Conservation (phyloP, 2,113 vertebrate genomes). For the Pygoscelis antarcticus region DNA sequence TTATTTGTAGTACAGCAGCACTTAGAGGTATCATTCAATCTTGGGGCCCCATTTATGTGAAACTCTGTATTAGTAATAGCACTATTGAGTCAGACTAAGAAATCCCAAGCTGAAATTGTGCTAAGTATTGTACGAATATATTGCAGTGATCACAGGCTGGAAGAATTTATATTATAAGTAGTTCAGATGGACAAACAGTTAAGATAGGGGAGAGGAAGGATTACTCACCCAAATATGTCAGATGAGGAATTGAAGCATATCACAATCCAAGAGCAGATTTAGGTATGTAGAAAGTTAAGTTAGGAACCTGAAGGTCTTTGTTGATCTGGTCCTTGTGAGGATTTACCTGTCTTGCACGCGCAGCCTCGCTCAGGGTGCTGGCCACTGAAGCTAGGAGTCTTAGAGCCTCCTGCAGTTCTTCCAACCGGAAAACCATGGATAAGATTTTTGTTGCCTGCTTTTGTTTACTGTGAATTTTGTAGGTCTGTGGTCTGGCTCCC, state of each 20-base stretch:
- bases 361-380: accelerated
- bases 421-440: background rate
- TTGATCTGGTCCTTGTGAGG: background rate
- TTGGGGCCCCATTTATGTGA: conserved; percentile 40
- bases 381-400: background rate
- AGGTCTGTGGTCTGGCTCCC: background rate
- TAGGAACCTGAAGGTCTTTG: background rate
- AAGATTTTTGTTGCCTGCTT: background rate
- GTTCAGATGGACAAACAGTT: background rate
- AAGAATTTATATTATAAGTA: background rate
- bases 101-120: conserved; percentile 4
- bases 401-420: background rate
- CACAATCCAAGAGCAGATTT: background rate
- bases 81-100: conserved; percentile 5
- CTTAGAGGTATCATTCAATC: conserved; percentile 49
- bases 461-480: conserved; percentile 16
- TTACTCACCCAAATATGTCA: background rate
- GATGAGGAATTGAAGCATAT: background rate
- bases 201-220: background rate
- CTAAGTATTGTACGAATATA: background rate
- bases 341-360: accelerated
- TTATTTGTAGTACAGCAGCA: conserved; percentile 57
- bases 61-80: background rate
- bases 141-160: background rate
- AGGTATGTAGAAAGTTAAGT: background rate